A percentile compares a stretch with the other conserved stretches of the same genome.
Evolutionary conservation across 1,140 invertebrate species (phyloP).

Genomic region (Procambarus clarkii): DNA sequence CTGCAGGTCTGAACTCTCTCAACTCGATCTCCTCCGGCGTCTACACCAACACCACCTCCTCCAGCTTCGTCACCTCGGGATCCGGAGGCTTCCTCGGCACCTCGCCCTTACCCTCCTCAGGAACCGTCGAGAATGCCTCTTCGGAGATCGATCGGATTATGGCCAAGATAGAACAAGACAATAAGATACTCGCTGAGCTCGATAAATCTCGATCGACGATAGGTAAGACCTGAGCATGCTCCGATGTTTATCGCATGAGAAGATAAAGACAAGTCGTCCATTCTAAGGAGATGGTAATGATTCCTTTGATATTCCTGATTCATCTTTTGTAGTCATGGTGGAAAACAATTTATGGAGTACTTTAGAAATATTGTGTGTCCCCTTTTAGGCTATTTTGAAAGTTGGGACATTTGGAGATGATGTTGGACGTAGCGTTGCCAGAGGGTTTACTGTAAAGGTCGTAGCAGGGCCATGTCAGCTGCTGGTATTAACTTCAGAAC

Average conservation of each 20-base stretch:
- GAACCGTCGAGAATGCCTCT: conserved; percentile 72
- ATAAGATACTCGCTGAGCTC: conserved; percentile 90
- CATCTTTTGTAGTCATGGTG: background rate
- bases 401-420: conserved; percentile 6
- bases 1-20: conserved; percentile 64
- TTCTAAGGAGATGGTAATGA: background rate
- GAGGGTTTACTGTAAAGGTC: conserved; percentile 2
- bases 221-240: conserved; percentile 48
- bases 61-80: conserved; percentile 29
- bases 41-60: conserved; percentile 68
- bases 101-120: conserved; percentile 69
- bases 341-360: background rate
- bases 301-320: background rate
- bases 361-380: background rate
- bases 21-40: conserved; percentile 71
- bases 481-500: background rate
- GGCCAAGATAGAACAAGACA: conserved; percentile 94
- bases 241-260: background rate
- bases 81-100: conserved; percentile 43
- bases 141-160: conserved; percentile 93
- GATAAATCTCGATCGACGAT: conserved; percentile 81
- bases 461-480: background rate
- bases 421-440: background rate
- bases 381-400: background rate
- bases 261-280: background rate